These are phyloP conservation scores for Osmerus mordax DNA, from an alignment of 2,113 vertebrate genomes.

Conservation along the genomic window DNA sequence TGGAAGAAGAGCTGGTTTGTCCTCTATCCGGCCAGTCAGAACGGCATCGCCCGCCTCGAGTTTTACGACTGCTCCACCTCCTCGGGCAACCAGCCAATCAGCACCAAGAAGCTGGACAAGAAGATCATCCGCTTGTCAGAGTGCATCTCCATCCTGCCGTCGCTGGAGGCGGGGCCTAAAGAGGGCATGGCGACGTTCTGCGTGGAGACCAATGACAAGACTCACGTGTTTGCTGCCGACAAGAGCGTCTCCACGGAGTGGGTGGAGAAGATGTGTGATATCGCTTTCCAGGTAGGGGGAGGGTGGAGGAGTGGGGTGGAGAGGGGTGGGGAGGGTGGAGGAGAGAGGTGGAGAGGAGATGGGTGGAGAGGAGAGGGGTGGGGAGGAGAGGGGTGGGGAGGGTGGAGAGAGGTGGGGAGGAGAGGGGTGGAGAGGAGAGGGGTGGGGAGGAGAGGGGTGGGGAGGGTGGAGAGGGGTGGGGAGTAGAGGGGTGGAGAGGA, in stretches of 20 bases:
- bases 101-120: slow-evolving; percentile 82
- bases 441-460: neutral
- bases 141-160: slow-evolving; percentile 86
- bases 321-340: neutral
- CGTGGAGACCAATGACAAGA: slow-evolving; percentile 90
- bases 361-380: neutral
- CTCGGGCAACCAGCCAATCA: slow-evolving; percentile 70
- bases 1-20: slow-evolving; percentile 96
- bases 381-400: no score
- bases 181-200: slow-evolving; percentile 84
- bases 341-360: neutral
- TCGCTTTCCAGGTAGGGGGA: slow-evolving; percentile 85
- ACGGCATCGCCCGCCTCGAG: slow-evolving; percentile 92
- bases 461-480: neutral
- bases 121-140: slow-evolving; percentile 91
- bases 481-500: neutral
- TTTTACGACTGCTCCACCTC: slow-evolving; percentile 84
- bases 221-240: slow-evolving; percentile 83
- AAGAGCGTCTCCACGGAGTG: slow-evolving; percentile 75
- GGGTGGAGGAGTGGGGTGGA: neutral
- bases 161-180: slow-evolving; percentile 81
- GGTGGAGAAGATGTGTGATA: slow-evolving; percentile 89
- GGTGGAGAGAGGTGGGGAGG: no score
- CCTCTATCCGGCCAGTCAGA: slow-evolving; percentile 87
- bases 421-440: neutral